Conservation (phyloP, 2,888 invertebrate species). For the Pandemis cinnamomeana region DNA sequence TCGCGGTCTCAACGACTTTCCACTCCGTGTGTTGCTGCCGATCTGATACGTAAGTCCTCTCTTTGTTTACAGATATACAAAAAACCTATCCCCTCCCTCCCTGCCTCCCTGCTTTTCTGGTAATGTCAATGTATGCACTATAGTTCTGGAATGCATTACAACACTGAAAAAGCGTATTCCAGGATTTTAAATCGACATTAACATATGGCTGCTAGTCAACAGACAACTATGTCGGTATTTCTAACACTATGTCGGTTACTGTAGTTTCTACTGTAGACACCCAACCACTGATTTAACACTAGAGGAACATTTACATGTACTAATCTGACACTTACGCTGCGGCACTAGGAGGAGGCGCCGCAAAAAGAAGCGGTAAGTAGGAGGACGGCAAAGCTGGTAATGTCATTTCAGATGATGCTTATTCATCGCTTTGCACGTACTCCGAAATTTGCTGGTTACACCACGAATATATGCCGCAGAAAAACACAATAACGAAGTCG, state of each 20-base stretch:
- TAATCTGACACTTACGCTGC: constrained; percentile 37
- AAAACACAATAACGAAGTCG: background rate
- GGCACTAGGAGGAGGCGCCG: constrained; percentile 37
- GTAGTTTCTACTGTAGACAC: background rate
- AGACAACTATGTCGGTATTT: background rate
- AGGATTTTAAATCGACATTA: background rate
- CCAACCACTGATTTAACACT: constrained; percentile 3
- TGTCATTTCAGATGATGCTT: constrained; percentile 32
- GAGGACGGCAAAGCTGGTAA: constrained; percentile 38
- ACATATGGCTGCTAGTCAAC: background rate
- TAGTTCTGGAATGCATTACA: background rate
- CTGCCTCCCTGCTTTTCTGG: background rate
- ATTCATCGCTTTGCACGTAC: constrained; percentile 39
- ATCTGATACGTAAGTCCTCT: constrained; percentile 73
- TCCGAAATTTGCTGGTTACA: constrained; percentile 22
- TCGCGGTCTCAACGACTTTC: constrained; percentile 95
- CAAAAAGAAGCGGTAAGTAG: constrained; percentile 37
- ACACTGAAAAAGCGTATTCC: background rate
- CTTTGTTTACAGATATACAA: constrained; percentile 9
- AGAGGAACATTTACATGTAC: constrained; percentile 10
- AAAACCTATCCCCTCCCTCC: too few species aligned
- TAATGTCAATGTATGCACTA: background rate
- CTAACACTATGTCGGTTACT: constrained; percentile 1
- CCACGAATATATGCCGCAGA: constrained; percentile 11
- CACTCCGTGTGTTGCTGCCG: constrained; percentile 93